Base-by-base conservation (phyloP, 2,797 vertebrate species). In the Poeciliopsis gracilis region DNA sequence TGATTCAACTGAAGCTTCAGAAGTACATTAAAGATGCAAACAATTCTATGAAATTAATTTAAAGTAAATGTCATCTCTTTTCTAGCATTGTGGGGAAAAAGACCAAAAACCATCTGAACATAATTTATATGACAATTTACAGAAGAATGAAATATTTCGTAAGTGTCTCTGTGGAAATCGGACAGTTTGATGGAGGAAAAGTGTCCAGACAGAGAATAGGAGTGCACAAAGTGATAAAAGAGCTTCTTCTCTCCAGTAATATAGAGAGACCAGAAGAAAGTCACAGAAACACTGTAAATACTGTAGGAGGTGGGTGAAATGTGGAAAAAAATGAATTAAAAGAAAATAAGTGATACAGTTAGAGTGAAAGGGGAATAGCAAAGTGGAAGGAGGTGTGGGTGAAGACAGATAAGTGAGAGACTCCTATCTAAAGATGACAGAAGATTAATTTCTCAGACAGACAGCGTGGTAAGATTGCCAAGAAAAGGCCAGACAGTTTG, bases 361-460 rank as follows among this genome's bases (percentile, higher is more conserved):
- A 72, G 63, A 78, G 46, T 69, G 59, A 81, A 74, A 57, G 43
- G 18, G 49, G 57, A 63, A 71, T 72, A 73, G 74, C 36, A 18
- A 53, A 28, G 53, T n/a, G 49, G 55, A 61, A 61, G 10, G 74
- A 70, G 55, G 74, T 73, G 77, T 86, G 73, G 61, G 59, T 76
- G 80, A 81, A 86, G 77, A 84, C 75, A 57, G 80, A 85, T 87
- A 90, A 85, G 87, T 88, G 83, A 84, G 76, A 82, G 88, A 92
- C 93, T 89, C 80, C 81, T 78, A 90, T 92, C 89, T 79, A 82
- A 91, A 85, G 87, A 92, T 92, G 92, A 89, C 87, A 86, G 90
- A 78, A 93, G 92, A 93, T 94, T 89, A 82, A 92, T 93, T 92
- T 93, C 90, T 89, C 83, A 85, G 88, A 90, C 87, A 86, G 91